Percentiles rank a stretch among this genome's conserved stretches.
Evolutionary conservation across 2,797 vertebrate species (phyloP).

Genomic region (Borostomias antarcticus): DNA sequence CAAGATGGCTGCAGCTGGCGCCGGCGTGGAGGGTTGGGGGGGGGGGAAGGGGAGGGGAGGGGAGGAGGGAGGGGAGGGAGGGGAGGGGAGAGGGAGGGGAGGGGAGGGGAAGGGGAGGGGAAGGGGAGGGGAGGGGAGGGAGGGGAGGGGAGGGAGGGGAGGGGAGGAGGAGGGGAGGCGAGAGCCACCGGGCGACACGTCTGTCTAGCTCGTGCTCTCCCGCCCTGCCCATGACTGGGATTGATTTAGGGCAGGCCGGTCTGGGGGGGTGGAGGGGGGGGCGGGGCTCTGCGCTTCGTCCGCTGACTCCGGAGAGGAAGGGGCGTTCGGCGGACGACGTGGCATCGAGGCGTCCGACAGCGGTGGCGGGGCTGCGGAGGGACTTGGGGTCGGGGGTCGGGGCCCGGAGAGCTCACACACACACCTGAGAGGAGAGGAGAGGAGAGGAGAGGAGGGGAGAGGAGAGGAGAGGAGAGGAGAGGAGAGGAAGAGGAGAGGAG

Average conservation of each 20-base stretch:
- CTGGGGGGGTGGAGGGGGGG: slow-evolving; percentile 63
- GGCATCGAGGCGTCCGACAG: no score
- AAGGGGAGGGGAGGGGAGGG: slow-evolving; percentile 9
- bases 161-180: no score
- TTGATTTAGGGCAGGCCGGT: slow-evolving; percentile 79
- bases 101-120: neutral
- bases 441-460: neutral
- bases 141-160: neutral
- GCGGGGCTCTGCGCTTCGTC: slow-evolving; percentile 55
- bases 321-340: no score
- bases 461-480: neutral
- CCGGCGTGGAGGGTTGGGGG: slow-evolving; percentile 8
- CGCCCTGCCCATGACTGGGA: slow-evolving; percentile 71
- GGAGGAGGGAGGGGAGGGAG: neutral
- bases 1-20: slow-evolving; percentile 71
- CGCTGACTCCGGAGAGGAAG: neutral
- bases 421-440: neutral
- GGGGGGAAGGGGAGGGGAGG: neutral
- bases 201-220: neutral
- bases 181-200: neutral
- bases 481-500: neutral
- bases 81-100: neutral
- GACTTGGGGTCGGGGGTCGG: neutral
- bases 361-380: neutral
- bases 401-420: neutral